Conservation (phyloP, 2,888 invertebrate genomes). For the Andricus quercusramuli region DNA sequence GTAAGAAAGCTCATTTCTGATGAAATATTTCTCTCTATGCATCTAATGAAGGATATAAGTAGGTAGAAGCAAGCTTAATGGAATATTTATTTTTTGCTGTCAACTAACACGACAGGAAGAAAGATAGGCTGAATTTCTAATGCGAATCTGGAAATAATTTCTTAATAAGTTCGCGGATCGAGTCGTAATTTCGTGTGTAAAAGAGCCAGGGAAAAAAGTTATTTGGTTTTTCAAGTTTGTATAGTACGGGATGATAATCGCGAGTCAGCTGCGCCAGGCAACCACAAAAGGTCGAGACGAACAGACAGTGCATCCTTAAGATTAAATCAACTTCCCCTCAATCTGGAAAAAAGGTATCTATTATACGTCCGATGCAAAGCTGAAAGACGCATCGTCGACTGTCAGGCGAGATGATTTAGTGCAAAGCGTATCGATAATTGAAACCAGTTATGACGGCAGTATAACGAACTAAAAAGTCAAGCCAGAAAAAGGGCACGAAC, state of each 20-base stretch:
- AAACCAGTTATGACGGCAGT: slow-evolving; percentile 57
- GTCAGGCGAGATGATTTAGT: slow-evolving; percentile 55
- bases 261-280: background rate
- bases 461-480: slow-evolving; percentile 52
- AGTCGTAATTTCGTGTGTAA: slow-evolving; percentile 14
- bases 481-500: slow-evolving; percentile 47
- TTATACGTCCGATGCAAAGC: slow-evolving; percentile 42
- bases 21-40: slow-evolving; percentile 20
- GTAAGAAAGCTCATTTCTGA: slow-evolving; percentile 7
- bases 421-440: slow-evolving; percentile 55
- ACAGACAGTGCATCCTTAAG: slow-evolving; percentile 41
- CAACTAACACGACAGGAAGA: slow-evolving; percentile 21
- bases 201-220: slow-evolving; percentile 18
- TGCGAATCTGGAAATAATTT: slow-evolving; percentile 39
- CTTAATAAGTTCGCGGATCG: slow-evolving; percentile 27
- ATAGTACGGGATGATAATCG: slow-evolving; percentile 13
- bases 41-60: slow-evolving; percentile 9
- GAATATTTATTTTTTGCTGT: background rate
- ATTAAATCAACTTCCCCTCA: slow-evolving; percentile 42
- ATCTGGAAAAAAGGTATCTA: slow-evolving; percentile 38
- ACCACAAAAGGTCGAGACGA: background rate
- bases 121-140: slow-evolving; percentile 33
- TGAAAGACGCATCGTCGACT: slow-evolving; percentile 23
- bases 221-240: slow-evolving; percentile 28
- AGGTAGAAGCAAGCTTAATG: slow-evolving; percentile 5